Evolutionary conservation across 1,140 invertebrate species (phyloP).

Genomic region (Cyclina sinensis): DNA sequence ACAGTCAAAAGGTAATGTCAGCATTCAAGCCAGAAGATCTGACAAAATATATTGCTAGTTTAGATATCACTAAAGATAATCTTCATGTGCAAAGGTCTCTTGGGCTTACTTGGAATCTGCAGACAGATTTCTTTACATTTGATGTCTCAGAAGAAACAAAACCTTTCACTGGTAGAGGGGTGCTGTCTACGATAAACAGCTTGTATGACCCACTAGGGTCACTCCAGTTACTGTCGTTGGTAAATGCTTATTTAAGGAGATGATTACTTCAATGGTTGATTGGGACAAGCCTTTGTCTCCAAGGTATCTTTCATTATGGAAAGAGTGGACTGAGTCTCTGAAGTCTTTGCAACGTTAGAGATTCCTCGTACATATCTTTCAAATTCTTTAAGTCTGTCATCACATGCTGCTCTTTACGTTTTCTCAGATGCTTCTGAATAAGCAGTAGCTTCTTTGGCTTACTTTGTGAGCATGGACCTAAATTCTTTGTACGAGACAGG

Average conservation of each 20-base stretch:
- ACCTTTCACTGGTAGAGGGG: constrained; percentile 65
- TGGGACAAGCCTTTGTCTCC: constrained; percentile 70
- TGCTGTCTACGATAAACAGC: constrained; percentile 48
- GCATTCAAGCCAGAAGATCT: constrained; percentile 59
- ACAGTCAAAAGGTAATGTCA: constrained; percentile 48
- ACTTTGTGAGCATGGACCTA: background rate
- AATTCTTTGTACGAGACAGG: background rate
- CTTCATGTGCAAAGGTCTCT: constrained; percentile 60
- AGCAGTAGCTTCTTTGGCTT: constrained; percentile 17
- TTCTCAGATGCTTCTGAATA: constrained; percentile 53
- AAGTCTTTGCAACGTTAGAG: background rate
- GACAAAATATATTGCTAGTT: constrained; percentile 39
- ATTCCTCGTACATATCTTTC: constrained; percentile 48
- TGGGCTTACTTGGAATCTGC: constrained; percentile 64
- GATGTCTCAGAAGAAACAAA: constrained; percentile 39
- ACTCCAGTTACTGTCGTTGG: constrained; percentile 65
- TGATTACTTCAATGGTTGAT: background rate
- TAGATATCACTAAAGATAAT: constrained; percentile 31
- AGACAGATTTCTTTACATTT: constrained; percentile 50
- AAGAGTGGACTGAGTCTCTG: constrained; percentile 50
- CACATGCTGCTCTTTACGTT: constrained; percentile 67
- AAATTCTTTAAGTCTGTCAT: constrained; percentile 83
- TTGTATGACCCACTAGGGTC: constrained; percentile 64
- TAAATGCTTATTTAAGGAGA: constrained; percentile 61
- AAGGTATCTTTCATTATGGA: constrained; percentile 35